These are phyloP conservation scores for Tenebrio molitor DNA, from an alignment of 1,140 invertebrate species.

Conservation along the genomic window DNA sequence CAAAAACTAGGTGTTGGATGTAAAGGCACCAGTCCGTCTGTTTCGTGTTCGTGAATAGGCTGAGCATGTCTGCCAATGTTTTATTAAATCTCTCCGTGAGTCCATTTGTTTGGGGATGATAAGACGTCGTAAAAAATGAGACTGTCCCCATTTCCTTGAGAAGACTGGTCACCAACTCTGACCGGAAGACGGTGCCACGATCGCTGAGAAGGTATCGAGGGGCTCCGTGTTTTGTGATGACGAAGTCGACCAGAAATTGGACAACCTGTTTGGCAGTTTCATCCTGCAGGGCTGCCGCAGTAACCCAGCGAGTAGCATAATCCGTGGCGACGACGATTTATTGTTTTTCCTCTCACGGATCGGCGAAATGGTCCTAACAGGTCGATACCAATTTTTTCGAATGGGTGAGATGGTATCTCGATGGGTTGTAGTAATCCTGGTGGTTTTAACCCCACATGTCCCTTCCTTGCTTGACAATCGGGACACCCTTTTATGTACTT, in stretches of 20 bases:
- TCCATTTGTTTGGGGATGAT: conserved; percentile 61
- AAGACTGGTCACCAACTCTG: conserved; percentile 54
- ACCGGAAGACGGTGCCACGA: conserved; percentile 52
- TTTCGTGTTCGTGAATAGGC: conserved; percentile 49
- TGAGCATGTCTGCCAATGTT: conserved; percentile 54
- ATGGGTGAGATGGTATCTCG: conserved; percentile 44
- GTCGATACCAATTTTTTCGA: conserved; percentile 53
- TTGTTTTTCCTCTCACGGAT: conserved; percentile 42
- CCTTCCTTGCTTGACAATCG: conserved; percentile 53
- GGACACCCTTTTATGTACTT: conserved; percentile 55
- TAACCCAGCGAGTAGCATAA: conserved; percentile 57
- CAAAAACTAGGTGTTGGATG: conserved; percentile 50
- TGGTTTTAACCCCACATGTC: too few species aligned
- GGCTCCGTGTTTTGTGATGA: conserved; percentile 55
- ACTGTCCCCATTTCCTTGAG: conserved; percentile 50
- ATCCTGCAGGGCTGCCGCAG: conserved; percentile 49
- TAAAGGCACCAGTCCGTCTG: conserved; percentile 54
- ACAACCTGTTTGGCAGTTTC: conserved; percentile 52
- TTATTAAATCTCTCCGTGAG: conserved; percentile 61
- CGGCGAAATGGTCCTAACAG: conserved; percentile 56
- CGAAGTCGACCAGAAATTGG: conserved; percentile 54
- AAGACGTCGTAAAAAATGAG: conserved; percentile 58
- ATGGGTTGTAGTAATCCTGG: conserved; percentile 52
- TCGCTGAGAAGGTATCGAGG: conserved; percentile 51
- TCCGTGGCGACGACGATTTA: conserved; percentile 56